Percentiles rank a stretch among this genome's conserved stretches.
Evolutionary conservation across 2,888 invertebrate genomes (phyloP).

Genomic region (Cryptocephalus primarius): DNA sequence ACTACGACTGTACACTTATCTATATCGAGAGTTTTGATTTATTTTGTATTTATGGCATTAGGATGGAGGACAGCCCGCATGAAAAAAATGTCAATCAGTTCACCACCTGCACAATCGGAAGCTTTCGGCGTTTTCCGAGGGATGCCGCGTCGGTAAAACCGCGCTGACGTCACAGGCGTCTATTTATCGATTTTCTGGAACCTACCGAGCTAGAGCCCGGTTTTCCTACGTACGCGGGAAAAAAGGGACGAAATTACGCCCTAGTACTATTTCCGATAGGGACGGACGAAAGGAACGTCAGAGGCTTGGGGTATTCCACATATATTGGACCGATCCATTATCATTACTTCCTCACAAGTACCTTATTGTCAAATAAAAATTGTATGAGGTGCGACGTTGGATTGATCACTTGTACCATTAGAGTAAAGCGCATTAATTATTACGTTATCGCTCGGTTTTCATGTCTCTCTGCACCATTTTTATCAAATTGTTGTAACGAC

Average conservation of each 20-base stretch:
- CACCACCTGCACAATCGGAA: constrained; percentile 36
- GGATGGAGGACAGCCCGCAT: constrained; percentile 30
- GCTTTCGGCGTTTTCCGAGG: constrained; percentile 29
- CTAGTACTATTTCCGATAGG: constrained; percentile 11
- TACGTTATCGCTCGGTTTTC: no score
- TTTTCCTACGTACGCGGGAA: constrained; percentile 14
- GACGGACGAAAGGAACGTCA: constrained; percentile 12
- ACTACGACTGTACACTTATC: no score
- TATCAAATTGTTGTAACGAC: no score
- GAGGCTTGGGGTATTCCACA: no score
- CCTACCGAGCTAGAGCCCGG: constrained; percentile 26
- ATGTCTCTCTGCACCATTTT: no score
- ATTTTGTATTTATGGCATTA: constrained; percentile 20
- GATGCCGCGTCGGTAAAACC: constrained; percentile 31
- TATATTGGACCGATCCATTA: no score
- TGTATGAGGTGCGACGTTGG: no score
- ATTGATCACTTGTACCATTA: no score
- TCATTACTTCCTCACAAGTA: no score
- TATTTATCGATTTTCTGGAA: constrained; percentile 36
- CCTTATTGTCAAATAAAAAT: no score
- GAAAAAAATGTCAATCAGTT: constrained; percentile 37
- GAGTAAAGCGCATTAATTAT: no score
- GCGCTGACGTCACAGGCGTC: constrained; percentile 37
- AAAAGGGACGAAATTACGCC: constrained; percentile 12
- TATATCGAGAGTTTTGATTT: not conserved